Evolutionary conservation across 2,888 invertebrate species (phyloP), one percentile per base, ranked within the genome.

Genomic region (Tineola bisselliella): DNA sequence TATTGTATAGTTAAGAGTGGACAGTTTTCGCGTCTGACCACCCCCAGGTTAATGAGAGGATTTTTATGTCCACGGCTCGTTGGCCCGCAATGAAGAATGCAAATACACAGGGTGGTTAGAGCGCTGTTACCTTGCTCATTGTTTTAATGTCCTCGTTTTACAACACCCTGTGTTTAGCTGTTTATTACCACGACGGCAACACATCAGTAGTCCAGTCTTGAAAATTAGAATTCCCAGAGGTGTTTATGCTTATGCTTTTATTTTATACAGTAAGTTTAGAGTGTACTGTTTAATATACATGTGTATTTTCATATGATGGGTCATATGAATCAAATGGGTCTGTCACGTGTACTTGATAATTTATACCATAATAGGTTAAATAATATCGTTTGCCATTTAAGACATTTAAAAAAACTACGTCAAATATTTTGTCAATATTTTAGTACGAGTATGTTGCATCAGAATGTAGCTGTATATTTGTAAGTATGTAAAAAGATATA

Each of bases 11-110:
- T 25, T 25, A 25, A 10, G 38, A 56, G 15, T 56, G 56, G 56
- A 25, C 56, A 56, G 56, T 18, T 48, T 15, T 43, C 44, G n/a
- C 25, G 6, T 25, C 25, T 78, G 81, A 76, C 77, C 79, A 75
- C 76, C 43, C 77, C 73, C 80, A 81, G 81, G 84, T 83, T 83
- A 87, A 86, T 86, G 83, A 84, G 86, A 57, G 79, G 74, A 81
- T 84, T 86, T 86, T 86, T 86, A 84, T 79, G 83, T 81, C 59
- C 48, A 13, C 25, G 5, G 58, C 38, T 31, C 38, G 72, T 78
- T 77, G 61, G 58, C 76, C 74, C 77, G 75, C 86, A 83, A 84
- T 84, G 82, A 86, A 83, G 84, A 86, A 87, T 87, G 86, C 84
- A 86, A 87, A 86, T 87, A 83, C 73, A 71, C 76, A 72, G 79